Base-by-base conservation (phyloP, 23 tunicate species). In the Oikopleura albicans region DNA sequence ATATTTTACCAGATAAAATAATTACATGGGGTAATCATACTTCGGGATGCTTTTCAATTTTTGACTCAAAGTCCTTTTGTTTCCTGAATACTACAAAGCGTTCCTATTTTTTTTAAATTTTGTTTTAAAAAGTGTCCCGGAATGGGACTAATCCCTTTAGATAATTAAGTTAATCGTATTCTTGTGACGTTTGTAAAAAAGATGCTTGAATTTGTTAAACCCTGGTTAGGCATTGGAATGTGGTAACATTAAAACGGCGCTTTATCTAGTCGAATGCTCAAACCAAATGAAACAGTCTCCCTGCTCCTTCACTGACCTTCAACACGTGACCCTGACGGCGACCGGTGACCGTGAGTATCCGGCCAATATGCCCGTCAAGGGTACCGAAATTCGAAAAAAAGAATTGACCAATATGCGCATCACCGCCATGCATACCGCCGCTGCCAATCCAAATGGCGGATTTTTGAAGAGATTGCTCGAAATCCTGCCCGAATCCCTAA, bases 221-320 rank as follows among this genome's bases (percentile, higher is more conserved):
- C n/a, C n/a, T n/a, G n/a, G n/a, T n/a, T n/a, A n/a, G 22, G 99
- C 99, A 1, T 86, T 92, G 16, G 99, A 95, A 56, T 84, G 88
- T 89, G 99, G 99, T 0, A 91, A 95, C 83, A 85, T 87, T 40
- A 90, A 90, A 36, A 91, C 96, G 2, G 91, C 92, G 1, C 89
- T 86, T 76, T 92, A 86, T 66, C 87, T 92, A 0, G 86, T 92
- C 0, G 75, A 56, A 27, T n/a, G 63, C 63, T 49, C 63, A 49
- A 49, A 49, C 22, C 63, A 49, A 49, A 49, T 49, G 63, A 49
- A 49, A 49, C 12, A 49, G 12, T 49, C 63, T 12, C 63, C 63
- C 22, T 49, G 63, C 63, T 49, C 63, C 31, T 71, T 71, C 79
- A 12, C 79, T 29, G 79, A 71, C 4, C 37, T 71, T 27, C 79